Evolutionary conservation across 37 sponge, comb jelly and placozoan species (phyloP), one percentile per base, ranked within the genome.

Genomic region (Petrosia ficiformis): DNA sequence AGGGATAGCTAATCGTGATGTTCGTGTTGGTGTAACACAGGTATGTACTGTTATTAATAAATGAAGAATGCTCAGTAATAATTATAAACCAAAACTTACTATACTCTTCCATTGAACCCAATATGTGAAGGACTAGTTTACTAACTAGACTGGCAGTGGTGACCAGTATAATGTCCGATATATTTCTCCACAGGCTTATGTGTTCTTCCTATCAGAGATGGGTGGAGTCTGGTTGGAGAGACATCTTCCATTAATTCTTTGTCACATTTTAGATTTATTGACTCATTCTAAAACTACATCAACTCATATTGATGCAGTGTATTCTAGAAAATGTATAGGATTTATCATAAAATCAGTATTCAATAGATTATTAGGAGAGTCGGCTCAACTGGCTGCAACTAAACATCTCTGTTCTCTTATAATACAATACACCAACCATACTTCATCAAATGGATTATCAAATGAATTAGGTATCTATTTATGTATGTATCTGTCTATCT

Each of bases 251-350:
- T 42, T 65, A 61, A 60, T 99, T 32, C 66, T 87, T 39, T 59
- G 71, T 6, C 91, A 90, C 59, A 44, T 95, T 31, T 78, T 93
- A 57, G 87, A 86, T 6, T 82, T 99, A 32, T 85, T 93, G n/a
- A 66, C 89, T 43, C 78, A 78, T 42, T 70, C 87, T 33, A 99
- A 93, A 71, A 75, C 94, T 39, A 88, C 74, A 42, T 84, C 88
- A 28, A 82, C 86, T 0, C 95, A 97, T 84, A 84, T 97, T 3
- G 91, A 89, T 41, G 93, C 97, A 3, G 97, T 99, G 54, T 90
- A 90, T 83, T 82, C 91, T 8, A 82, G 99, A 34, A 87, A 93
- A 66, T 93, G 96, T 68, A 82, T 99, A 57, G 39, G 82, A 33
- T 99, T 99, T 73, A 87, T 99, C 21, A 77, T 99, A 59, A 58